Percentiles rank a stretch among this genome's conserved stretches.
Evolutionary conservation across 2,888 invertebrate genomes (phyloP).

Genomic region (Tenthredo livida): DNA sequence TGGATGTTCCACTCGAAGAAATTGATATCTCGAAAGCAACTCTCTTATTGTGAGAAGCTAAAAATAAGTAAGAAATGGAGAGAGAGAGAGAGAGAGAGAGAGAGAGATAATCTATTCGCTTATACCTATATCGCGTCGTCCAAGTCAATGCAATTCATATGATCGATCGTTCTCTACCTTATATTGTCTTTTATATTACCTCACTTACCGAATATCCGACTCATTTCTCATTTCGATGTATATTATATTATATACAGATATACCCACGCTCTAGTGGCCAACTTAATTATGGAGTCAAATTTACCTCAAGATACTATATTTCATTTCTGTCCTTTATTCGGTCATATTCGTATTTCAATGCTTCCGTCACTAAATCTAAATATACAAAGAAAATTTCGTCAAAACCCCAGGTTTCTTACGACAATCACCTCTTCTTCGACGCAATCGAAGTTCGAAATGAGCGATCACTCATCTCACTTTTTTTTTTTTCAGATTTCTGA

Average conservation of each 20-base stretch:
- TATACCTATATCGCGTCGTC: constrained; percentile 59
- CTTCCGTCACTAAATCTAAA: no score
- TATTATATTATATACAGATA: not conserved
- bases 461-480: no score
- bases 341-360: no score
- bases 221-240: not conserved
- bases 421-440: no score
- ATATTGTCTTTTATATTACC: not conserved
- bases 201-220: not conserved
- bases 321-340: no score
- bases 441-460: no score
- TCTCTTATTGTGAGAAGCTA: constrained; percentile 5
- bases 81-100: not conserved
- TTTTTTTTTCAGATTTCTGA: no score
- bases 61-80: constrained; percentile 16
- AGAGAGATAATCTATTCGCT: constrained; percentile 51
- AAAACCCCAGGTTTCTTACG: no score
- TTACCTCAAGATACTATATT: no score
- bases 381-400: no score
- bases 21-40: not conserved
- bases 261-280: not conserved
- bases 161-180: constrained; percentile 64
- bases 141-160: constrained; percentile 62
- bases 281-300: not conserved
- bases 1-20: constrained; percentile 41